These are phyloP conservation scores for Ornithoptera alexandrae DNA, from an alignment of 2,888 invertebrate species.

Conservation along the genomic window DNA sequence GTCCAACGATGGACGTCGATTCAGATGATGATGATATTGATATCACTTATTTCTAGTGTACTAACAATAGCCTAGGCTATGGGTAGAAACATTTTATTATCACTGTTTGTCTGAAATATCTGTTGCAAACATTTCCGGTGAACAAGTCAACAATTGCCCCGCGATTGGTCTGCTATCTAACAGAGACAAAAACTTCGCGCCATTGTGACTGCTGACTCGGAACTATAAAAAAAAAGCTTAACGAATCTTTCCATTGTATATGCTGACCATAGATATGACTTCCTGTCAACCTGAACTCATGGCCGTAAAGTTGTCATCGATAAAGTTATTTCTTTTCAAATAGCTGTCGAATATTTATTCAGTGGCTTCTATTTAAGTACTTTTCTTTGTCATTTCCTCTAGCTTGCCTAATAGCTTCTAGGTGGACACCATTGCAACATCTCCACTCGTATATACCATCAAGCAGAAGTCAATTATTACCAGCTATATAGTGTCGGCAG, in stretches of 20 bases:
- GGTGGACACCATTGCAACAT: no score
- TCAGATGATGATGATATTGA: no score
- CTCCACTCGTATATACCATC: no score
- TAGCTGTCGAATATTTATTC: not conserved
- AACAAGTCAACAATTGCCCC: slow-evolving; percentile 3
- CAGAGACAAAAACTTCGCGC: slow-evolving; percentile 42
- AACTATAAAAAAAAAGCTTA: slow-evolving; percentile 60
- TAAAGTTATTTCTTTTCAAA: no score
- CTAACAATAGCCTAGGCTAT: no score
- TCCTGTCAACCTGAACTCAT: slow-evolving; percentile 47
- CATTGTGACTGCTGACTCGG: slow-evolving; percentile 57
- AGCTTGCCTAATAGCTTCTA: no score
- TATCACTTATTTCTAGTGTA: no score
- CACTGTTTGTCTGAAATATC: not conserved
- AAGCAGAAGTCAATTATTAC: no score
- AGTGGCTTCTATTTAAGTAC: slow-evolving; percentile 9
- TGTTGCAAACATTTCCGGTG: slow-evolving; percentile 5
- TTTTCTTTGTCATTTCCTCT: no score
- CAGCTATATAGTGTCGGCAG: no score
- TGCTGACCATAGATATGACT: slow-evolving; percentile 43
- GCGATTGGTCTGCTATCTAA: slow-evolving; percentile 11
- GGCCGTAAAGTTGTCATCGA: slow-evolving; percentile 9
- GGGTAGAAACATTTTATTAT: not conserved
- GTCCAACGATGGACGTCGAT: no score
- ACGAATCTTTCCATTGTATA: slow-evolving; percentile 64